These are phyloP conservation scores for Cephalopholis sonnerati DNA, from an alignment of 2,113 vertebrate genomes.

Conservation along the genomic window DNA sequence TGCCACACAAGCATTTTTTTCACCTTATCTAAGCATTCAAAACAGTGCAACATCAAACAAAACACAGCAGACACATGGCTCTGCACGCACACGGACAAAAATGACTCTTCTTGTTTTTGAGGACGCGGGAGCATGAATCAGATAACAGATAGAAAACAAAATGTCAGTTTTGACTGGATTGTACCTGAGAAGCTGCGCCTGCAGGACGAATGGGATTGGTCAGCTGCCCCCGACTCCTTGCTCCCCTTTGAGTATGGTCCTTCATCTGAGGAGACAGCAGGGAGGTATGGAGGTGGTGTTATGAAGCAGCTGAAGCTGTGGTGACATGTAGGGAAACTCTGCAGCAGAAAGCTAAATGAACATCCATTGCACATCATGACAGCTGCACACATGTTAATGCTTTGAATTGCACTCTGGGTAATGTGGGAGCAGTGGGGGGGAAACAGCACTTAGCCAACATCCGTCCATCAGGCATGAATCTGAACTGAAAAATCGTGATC, in stretches of 20 bases:
- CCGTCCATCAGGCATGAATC: conserved; percentile 5
- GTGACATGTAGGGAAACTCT: conserved; percentile 37
- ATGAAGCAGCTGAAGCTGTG: not conserved
- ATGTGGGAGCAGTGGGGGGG: not conserved
- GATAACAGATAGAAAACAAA: conserved; percentile 31
- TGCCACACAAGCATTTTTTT: conserved; percentile 66
- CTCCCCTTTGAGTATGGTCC: conserved; percentile 93
- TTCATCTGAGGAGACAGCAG: conserved; percentile 88
- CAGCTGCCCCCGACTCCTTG: conserved; percentile 87
- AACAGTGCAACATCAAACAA: conserved; percentile 51
- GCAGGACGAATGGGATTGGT: conserved; percentile 87
- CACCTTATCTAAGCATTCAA: conserved; percentile 71
- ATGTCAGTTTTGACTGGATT: conserved; percentile 41
- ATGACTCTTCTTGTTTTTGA: conserved; percentile 1
- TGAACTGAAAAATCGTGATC: conserved; percentile 24
- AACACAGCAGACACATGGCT: conserved; percentile 17
- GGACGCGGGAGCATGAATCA: conserved; percentile 42
- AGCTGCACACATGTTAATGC: conserved; percentile 47
- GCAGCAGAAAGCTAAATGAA: conserved; percentile 48
- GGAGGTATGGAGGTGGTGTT: conserved; percentile 32
- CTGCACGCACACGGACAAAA: not conserved
- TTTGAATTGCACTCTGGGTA: conserved; percentile 51
- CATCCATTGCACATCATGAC: conserved; percentile 39
- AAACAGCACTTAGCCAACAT: conserved; percentile 37
- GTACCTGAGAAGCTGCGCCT: conserved; percentile 96